Evolutionary conservation across 2,797 vertebrate species (phyloP), one percentile per base, ranked within the genome.

Genomic region (Xiphophorus birchmanni): DNA sequence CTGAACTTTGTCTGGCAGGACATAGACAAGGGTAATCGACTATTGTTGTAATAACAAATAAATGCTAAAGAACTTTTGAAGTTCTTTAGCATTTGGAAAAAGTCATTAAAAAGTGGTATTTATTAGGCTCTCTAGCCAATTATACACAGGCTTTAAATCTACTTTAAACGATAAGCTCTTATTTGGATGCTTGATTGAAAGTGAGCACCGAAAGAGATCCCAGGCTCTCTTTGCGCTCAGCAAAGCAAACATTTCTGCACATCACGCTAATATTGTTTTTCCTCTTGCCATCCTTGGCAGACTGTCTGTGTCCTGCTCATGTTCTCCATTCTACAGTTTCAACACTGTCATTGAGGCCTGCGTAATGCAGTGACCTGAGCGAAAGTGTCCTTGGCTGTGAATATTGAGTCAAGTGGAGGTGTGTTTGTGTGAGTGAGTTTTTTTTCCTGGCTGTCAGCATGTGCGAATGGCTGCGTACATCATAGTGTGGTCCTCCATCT

Each of bases 331-430:
- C 78, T 80, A 72, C 78, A 0, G 80, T 89, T 92, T 90, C 92
- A 92, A 84, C 92, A 76, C 87, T 78, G 90, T 86, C 86, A 87
- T 86, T 86, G 87, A 83, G 84, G 87, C 83, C 73, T 85, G 84
- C 80, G 29, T 87, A 86, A 84, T 72, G 29, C 80, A 37, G 77
- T 88, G 91, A 88, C 87, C 89, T 29, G 69, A 88, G 89, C 77
- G 71, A 85, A 84, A 83, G 88, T 0, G 82, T 89, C 87, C 89
- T 92, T 92, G 91, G 87, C 88, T 89, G 82, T 65, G 82, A 84
- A 80, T 74, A 77, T 82, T 89, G 90, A 93, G 90, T 90, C 89
- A 92, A 90, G 77, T 90, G 80, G 81, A 86, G 80, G 79, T 87
- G 88, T 85, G 82, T 78, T 73, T 77, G 37, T 71, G 65, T 82